These are phyloP conservation scores for Triplophysa siluroides DNA, from an alignment of 2,113 vertebrate species.

Conservation along the genomic window DNA sequence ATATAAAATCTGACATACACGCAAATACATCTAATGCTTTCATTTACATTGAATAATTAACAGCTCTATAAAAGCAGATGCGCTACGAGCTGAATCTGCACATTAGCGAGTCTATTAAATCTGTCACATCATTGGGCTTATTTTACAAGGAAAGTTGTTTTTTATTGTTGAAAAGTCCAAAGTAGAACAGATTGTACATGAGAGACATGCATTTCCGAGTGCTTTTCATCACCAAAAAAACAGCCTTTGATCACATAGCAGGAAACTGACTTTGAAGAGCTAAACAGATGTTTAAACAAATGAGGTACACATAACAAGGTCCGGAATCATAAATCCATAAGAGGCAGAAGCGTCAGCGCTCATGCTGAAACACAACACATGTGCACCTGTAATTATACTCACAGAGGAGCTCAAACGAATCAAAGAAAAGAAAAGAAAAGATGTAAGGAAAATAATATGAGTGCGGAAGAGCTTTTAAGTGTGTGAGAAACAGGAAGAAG, in stretches of 20 bases:
- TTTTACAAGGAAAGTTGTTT: not conserved
- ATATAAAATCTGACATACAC: no score
- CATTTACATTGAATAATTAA: constrained; percentile 13
- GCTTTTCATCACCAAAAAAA: not conserved
- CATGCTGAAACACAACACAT: constrained; percentile 55
- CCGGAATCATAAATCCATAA: constrained; percentile 47
- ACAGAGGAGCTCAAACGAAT: constrained; percentile 55
- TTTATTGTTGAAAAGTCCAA: constrained; percentile 19
- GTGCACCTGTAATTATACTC: constrained; percentile 55
- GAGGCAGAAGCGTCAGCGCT: constrained; percentile 34
- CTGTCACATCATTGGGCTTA: not conserved
- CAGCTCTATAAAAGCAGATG: not conserved
- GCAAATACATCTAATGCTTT: not conserved
- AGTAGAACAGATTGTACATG: constrained; percentile 30
- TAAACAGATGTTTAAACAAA: constrained; percentile 58
- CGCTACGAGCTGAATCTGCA: not conserved
- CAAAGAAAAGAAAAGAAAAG: constrained; percentile 40
- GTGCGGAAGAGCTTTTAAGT: constrained; percentile 23
- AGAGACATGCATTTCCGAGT: not conserved
- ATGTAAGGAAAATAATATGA: constrained; percentile 45
- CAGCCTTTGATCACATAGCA: constrained; percentile 4
- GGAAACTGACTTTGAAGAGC: constrained; percentile 2
- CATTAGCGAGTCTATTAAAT: constrained; percentile 33
- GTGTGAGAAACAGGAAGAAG: not conserved
- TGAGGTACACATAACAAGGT: constrained; percentile 47